Base-by-base conservation (phyloP, 35 echinoderm and acorn worm genomes). In the Hemicentrotus pulcherrimus region DNA sequence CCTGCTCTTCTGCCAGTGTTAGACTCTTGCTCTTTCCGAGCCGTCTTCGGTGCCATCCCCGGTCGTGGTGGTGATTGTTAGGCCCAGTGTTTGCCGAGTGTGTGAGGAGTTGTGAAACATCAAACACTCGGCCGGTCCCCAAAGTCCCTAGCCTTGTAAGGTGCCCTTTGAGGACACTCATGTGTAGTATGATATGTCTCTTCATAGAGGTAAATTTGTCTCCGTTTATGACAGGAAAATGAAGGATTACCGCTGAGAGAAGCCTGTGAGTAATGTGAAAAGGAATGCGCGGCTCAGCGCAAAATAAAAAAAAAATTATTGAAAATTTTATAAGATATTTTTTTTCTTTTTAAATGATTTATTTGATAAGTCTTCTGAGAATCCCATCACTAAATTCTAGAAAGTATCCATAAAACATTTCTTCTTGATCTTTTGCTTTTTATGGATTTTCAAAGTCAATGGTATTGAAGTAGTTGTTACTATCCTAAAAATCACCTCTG, bases 141-240 rank as follows among this genome's bases (percentile, higher is more conserved):
- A 78, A 78, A 78, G 65, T 78, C 65, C 65, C 65, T n/a, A 22
- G 65, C 65, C 65, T 78, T 78, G 28, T 78, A n/a, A 78, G 65
- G 65, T 78, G 65, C 19, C 65, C 65, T 22, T 78, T 22, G 65
- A 78, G 65, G 24, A 78, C 65, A 22, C 65, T 78, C 65, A n/a
- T 78, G 28, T 78, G 65, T 78, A 78, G 19, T 78, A 78, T 78
- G 65, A 78, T 78, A 22, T 78, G 65, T 78, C 65, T 78, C 65
- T 78, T 78, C 65, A 78, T 78, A 78, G 65, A 78, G 65, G 65
- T 78, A 78, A 78, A 78, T 78, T 78, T 78, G 65, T n/a, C 65
- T 78, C 65, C 22, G 65, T 78, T 78, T 78, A 78, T 78, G 65
- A 78, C 65, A 78, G 65, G 24, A 78, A 70, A 78, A 78, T 78